Percentiles rank a stretch among this genome's conserved stretches.
Evolutionary conservation across 1,140 invertebrate species (phyloP).

Genomic region (Nephila pilipes): DNA sequence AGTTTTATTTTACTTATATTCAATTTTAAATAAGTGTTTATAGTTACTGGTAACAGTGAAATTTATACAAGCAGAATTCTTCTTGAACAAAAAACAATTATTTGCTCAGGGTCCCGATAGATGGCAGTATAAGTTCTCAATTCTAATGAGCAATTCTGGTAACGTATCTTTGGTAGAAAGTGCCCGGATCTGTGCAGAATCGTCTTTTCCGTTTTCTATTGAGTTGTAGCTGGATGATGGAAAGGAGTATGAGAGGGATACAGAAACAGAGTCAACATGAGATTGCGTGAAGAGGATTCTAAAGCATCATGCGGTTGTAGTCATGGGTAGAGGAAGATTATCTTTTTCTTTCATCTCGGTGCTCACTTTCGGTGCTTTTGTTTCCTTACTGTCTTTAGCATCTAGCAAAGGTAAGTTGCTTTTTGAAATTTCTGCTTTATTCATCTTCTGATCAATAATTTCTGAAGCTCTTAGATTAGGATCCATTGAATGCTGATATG

Average conservation of each 20-base stretch:
- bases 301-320: constrained; percentile 68
- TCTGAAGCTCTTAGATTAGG: not conserved
- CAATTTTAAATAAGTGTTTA: no score
- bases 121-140: constrained; percentile 33
- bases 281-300: constrained; percentile 66
- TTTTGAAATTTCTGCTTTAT: not conserved
- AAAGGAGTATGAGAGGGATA: constrained; percentile 41
- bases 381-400: constrained; percentile 13
- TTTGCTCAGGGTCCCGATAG: not conserved
- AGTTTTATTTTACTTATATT: no score
- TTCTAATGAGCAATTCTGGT: not conserved
- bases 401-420: constrained; percentile 46
- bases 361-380: constrained; percentile 63
- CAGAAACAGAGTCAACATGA: constrained; percentile 58
- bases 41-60: no score
- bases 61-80: no score
- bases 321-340: constrained; percentile 61
- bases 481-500: not conserved
- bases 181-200: constrained; percentile 65
- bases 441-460: constrained; percentile 36
- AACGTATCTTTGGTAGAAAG: constrained; percentile 3
- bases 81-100: not conserved
- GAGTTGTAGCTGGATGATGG: constrained; percentile 29
- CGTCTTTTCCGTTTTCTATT: not conserved
- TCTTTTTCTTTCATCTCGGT: constrained; percentile 66